Conservation (phyloP, 2,797 vertebrate species). For the Arnoldichthys spilopterus region DNA sequence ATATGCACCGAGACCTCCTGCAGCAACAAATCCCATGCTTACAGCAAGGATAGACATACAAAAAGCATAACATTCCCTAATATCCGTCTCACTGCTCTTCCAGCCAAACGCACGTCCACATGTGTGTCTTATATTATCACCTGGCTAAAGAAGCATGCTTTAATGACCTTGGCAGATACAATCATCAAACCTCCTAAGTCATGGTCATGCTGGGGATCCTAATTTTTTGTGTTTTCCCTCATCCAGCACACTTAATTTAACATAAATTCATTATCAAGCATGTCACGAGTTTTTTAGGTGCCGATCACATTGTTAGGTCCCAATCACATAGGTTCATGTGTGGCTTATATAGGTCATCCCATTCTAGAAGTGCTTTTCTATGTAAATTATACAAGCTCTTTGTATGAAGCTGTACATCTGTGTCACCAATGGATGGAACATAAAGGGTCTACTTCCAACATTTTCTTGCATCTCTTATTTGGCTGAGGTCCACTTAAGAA, state of each 20-base stretch:
- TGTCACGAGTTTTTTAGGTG: too few species aligned
- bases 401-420: too few species aligned
- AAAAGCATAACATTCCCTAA: slow-evolving; percentile 1
- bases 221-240: neutral
- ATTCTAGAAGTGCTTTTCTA: too few species aligned
- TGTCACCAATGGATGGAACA: too few species aligned
- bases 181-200: neutral
- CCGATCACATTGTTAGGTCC: too few species aligned
- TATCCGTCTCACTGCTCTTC: slow-evolving; percentile 17
- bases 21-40: slow-evolving; percentile 53
- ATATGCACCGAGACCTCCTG: slow-evolving; percentile 98
- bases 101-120: neutral
- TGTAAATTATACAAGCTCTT: too few species aligned
- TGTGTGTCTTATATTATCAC: too few species aligned
- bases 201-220: neutral
- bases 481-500: too few species aligned
- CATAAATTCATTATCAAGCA: neutral
- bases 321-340: too few species aligned
- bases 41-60: slow-evolving; percentile 46
- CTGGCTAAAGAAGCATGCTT: slow-evolving; percentile 55
- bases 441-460: too few species aligned
- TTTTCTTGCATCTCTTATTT: too few species aligned
- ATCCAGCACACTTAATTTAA: neutral
- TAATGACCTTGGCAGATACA: slow-evolving; percentile 28
- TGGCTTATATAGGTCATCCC: too few species aligned